Evolutionary conservation across 1,140 invertebrate genomes (phyloP).

Genomic region (Megalopta genalis): DNA sequence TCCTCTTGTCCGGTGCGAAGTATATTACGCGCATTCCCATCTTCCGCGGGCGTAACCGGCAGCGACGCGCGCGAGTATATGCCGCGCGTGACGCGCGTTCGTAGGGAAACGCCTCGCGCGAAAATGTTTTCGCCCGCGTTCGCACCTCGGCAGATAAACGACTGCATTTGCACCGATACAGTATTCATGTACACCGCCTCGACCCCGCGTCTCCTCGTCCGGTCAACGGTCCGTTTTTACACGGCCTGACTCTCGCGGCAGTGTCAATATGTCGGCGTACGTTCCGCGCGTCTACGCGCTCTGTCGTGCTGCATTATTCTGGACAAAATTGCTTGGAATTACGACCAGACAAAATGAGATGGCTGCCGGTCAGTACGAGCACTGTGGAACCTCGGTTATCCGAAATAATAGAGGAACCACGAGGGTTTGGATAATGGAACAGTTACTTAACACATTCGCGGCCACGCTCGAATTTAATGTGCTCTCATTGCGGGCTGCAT

Average conservation of each 20-base stretch:
- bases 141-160: slow-evolving; percentile 42
- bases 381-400: no score
- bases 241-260: neutral
- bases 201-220: neutral
- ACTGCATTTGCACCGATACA: slow-evolving; percentile 48
- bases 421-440: no score
- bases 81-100: slow-evolving; percentile 30
- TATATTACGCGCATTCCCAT: slow-evolving; percentile 50
- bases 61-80: neutral
- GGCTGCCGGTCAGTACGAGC: no score
- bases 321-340: slow-evolving; percentile 58
- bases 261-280: slow-evolving; percentile 60
- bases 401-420: no score
- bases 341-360: slow-evolving; percentile 33
- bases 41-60: slow-evolving; percentile 41
- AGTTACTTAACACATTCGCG: no score
- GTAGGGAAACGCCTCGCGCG: slow-evolving; percentile 48
- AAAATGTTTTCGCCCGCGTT: slow-evolving; percentile 44
- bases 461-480: no score
- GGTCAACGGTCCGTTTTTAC: neutral
- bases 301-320: slow-evolving; percentile 49
- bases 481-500: no score
- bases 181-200: slow-evolving; percentile 36
- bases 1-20: slow-evolving; percentile 15
- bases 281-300: slow-evolving; percentile 18